These are phyloP conservation scores for Andricus curvator DNA, from an alignment of 2,888 invertebrate genomes.

Conservation along the genomic window DNA sequence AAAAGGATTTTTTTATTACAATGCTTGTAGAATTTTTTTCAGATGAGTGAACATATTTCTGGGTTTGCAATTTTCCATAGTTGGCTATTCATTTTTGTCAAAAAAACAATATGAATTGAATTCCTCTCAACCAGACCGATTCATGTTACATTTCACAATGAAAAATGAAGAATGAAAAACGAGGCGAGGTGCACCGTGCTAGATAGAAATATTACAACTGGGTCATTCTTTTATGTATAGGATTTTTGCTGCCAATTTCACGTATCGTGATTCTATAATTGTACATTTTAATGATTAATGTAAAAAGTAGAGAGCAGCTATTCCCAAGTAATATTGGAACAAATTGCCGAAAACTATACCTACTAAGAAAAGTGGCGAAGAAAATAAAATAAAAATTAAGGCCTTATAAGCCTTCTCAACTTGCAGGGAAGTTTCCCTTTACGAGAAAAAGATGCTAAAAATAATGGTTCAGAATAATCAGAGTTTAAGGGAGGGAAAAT, in stretches of 20 bases:
- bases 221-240: slow-evolving; percentile 8
- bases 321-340: neutral
- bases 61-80: neutral
- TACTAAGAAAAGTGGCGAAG: neutral
- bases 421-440: neutral
- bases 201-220: slow-evolving; percentile 27
- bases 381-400: neutral
- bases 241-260: neutral
- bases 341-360: neutral
- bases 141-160: slow-evolving; percentile 31
- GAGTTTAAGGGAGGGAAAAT: neutral
- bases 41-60: neutral
- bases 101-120: slow-evolving; percentile 19
- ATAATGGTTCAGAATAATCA: neutral
- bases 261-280: too few species aligned
- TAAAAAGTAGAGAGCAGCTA: neutral
- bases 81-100: slow-evolving; percentile 30
- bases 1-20: too few species aligned
- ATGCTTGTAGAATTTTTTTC: too few species aligned
- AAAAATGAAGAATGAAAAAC: slow-evolving; percentile 31
- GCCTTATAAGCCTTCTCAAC: neutral
- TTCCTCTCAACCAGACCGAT: slow-evolving; percentile 31
- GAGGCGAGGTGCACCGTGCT: neutral
- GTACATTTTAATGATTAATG: neutral
- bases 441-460: slow-evolving; percentile 4